phyloP scores from a whole-genome alignment of 2,113 vertebrate species.

The Pitta sordida region DNA sequence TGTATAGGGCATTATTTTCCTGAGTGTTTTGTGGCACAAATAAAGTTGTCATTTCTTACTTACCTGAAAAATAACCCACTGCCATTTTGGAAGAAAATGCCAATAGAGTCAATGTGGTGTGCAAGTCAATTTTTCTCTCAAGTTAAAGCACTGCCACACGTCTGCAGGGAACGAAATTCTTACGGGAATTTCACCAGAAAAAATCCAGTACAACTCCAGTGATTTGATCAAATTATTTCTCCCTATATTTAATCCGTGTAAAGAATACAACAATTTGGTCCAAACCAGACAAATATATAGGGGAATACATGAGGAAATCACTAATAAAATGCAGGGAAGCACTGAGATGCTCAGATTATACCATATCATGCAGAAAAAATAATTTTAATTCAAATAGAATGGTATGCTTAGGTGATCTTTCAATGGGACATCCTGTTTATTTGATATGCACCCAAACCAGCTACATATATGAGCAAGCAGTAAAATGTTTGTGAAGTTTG shows the following conservation, averaged over 20 bases:
- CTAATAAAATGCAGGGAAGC: neutral
- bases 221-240: neutral
- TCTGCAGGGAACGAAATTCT: neutral
- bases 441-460: neutral
- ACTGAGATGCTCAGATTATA: neutral
- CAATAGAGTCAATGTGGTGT: neutral
- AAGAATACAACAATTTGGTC: neutral
- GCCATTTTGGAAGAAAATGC: neutral
- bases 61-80: neutral
- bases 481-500: constrained; percentile 18
- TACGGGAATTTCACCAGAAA: neutral
- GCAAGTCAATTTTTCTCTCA: neutral
- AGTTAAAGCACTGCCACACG: neutral
- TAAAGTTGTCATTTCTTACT: neutral
- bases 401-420: neutral
- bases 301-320: neutral
- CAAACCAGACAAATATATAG: neutral
- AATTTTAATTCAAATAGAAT: neutral
- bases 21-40: neutral
- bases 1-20: neutral
- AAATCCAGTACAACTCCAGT: neutral
- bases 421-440: neutral
- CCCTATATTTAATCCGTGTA: neutral
- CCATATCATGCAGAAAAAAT: neutral
- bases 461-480: neutral